These are phyloP conservation scores for Pao palembangensis DNA, from an alignment of 2,113 vertebrate genomes.

Conservation along the genomic window DNA sequence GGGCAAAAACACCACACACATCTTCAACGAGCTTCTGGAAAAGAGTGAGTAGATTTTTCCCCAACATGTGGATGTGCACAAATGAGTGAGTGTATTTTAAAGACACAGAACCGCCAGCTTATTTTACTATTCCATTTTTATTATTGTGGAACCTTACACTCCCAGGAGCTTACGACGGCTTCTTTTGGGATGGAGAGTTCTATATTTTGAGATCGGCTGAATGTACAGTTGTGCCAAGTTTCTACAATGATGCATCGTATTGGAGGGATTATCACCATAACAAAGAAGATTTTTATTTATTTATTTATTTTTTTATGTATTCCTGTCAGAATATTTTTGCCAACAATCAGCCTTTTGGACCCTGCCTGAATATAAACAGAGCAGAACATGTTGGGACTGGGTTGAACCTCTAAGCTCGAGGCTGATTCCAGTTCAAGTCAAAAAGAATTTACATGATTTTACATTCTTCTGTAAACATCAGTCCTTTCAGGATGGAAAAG, in stretches of 20 bases:
- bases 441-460: too few species aligned
- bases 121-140: conserved; percentile 13
- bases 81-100: background rate
- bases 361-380: conserved; percentile 23
- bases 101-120: background rate
- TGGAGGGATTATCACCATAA: conserved; percentile 26
- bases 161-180: conserved; percentile 6
- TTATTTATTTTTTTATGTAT: background rate
- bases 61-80: background rate
- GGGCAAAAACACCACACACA: conserved; percentile 10
- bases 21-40: background rate
- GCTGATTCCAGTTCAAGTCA: too few species aligned
- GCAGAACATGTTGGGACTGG: conserved; percentile 8
- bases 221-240: conserved; percentile 18
- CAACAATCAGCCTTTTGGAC: conserved; percentile 28
- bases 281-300: background rate
- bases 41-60: conserved; percentile 1
- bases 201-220: conserved; percentile 25
- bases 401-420: too few species aligned
- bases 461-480: too few species aligned
- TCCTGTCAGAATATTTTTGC: conserved; percentile 10
- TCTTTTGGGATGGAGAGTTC: conserved; percentile 25
- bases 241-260: conserved; percentile 19
- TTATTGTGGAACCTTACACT: background rate
- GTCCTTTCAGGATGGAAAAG: too few species aligned